A percentile compares a stretch with the other conserved stretches of the same genome.
Conservation (phyloP, 2,888 invertebrate genomes). For the Sesia bembeciformis region DNA sequence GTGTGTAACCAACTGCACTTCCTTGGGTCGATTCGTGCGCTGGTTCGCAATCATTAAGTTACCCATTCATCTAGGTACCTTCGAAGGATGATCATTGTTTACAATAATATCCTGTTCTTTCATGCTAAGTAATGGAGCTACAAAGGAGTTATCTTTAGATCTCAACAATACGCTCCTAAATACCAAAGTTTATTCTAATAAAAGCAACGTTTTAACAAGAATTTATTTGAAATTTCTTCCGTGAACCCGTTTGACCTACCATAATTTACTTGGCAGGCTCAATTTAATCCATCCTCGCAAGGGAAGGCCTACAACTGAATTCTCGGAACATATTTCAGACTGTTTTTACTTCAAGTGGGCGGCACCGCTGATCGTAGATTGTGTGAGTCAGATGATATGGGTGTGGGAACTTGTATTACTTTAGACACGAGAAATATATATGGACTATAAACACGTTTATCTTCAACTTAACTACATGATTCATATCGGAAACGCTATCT, state of each 20-base stretch:
- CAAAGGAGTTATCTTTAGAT: too few species aligned
- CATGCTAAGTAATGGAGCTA: too few species aligned
- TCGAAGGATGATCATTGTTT: too few species aligned
- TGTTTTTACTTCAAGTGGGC: conserved; percentile 53
- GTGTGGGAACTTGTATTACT: conserved; percentile 54
- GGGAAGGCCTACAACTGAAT: conserved; percentile 6
- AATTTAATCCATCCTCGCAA: too few species aligned
- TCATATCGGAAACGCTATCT: conserved; percentile 45
- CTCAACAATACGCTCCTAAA: too few species aligned
- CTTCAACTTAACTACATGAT: conserved; percentile 37
- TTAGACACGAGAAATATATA: conserved; percentile 24
- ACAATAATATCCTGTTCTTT: too few species aligned
- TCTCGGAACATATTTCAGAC: conserved; percentile 43
- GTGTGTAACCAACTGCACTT: too few species aligned
- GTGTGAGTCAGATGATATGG: conserved; percentile 56
- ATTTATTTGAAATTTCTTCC: not conserved
- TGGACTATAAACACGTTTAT: conserved; percentile 36
- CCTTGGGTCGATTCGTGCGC: too few species aligned
- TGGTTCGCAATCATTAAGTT: too few species aligned
- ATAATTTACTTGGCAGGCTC: too few species aligned
- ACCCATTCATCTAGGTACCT: too few species aligned
- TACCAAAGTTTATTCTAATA: too few species aligned
- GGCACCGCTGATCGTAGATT: conserved; percentile 47
- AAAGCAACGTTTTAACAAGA: not conserved
- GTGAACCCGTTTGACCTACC: conserved; percentile 2